Percentiles rank a stretch among this genome's conserved stretches.
phyloP scores from a whole-genome alignment of 1,140 invertebrate genomes.

The Macrosteles quadrilineatus region DNA sequence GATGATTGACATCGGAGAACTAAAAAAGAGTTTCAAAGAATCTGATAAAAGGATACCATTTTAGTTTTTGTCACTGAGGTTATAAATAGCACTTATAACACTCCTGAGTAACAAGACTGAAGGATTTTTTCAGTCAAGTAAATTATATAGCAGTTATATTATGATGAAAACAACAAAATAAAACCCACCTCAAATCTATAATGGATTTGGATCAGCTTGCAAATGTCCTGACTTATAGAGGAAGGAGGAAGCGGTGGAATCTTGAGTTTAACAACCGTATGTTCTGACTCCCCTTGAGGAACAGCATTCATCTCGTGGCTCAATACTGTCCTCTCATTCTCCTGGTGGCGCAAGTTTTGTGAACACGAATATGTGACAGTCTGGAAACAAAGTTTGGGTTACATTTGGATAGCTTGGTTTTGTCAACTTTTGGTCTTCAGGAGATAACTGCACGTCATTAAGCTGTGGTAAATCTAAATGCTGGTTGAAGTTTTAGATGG shows the following conservation, averaged over 20 bases:
- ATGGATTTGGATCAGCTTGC: conserved; percentile 44
- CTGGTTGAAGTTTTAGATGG: not conserved
- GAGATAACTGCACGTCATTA: not conserved
- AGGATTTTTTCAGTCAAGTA: too few relatives aligned
- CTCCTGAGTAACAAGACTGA: too few relatives aligned
- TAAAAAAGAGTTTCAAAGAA: too few relatives aligned
- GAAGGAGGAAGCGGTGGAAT: conserved; percentile 44
- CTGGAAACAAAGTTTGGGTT: too few relatives aligned
- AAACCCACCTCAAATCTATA: conserved; percentile 45
- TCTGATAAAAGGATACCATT: too few relatives aligned
- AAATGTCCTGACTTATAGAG: conserved; percentile 39
- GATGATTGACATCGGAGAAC: too few relatives aligned
- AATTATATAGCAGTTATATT: too few relatives aligned
- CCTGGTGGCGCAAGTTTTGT: conserved; percentile 42
- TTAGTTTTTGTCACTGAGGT: too few relatives aligned
- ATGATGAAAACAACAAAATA: too few relatives aligned
- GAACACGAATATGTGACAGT: conserved; percentile 44
- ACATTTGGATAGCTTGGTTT: too few relatives aligned
- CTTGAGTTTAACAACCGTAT: conserved; percentile 30
- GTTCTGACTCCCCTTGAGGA: conserved; percentile 41
- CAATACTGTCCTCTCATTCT: conserved; percentile 41
- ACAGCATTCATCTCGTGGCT: conserved; percentile 42
- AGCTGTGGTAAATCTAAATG: not conserved
- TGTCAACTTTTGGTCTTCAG: not conserved
- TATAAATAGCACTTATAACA: too few relatives aligned